Evolutionary conservation across 2,797 vertebrate genomes (phyloP).

Genomic region (Fistularia tabacaria): DNA sequence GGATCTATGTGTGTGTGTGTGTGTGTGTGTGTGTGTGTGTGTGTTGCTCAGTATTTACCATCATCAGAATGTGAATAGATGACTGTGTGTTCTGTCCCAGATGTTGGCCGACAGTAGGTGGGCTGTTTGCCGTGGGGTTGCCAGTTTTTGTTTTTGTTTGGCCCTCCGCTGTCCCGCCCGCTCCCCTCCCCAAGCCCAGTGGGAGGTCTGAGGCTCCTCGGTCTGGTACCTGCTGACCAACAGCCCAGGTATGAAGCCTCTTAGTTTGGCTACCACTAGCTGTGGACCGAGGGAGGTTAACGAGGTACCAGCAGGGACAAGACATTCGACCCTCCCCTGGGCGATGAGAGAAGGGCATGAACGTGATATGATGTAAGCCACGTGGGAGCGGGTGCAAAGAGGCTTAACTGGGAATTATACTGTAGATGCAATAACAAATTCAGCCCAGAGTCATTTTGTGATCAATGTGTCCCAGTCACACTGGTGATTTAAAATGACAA

Average conservation of each 20-base stretch:
- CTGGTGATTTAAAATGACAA: neutral
- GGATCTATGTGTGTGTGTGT: conserved; percentile 3
- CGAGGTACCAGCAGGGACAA: conserved; percentile 73
- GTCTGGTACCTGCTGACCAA: conserved; percentile 67
- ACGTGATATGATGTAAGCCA: conserved; percentile 26
- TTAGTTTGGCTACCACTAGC: conserved; percentile 65
- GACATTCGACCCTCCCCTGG: conserved; percentile 55
- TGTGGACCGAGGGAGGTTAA: conserved; percentile 68
- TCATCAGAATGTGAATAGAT: conserved; percentile 64
- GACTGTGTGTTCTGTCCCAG: conserved; percentile 58
- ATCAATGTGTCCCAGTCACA: neutral
- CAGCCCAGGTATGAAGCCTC: conserved; percentile 67
- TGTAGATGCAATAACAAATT: conserved; percentile 4
- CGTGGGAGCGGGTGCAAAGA: neutral
- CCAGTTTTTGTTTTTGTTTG: conserved; percentile 74
- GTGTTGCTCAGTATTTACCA: conserved; percentile 41
- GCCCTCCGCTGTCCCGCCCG: conserved; percentile 64
- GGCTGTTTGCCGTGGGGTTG: conserved; percentile 71
- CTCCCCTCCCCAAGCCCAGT: conserved; percentile 51
- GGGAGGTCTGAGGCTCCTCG: conserved; percentile 54
- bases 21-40: conserved; percentile 12
- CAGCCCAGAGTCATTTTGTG: too few species aligned
- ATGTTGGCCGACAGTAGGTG: conserved; percentile 67
- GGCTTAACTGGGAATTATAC: neutral
- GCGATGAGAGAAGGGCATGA: conserved; percentile 43